Conservation (phyloP, 2,797 vertebrate genomes). For the Rhynchonycteris naso region DNA sequence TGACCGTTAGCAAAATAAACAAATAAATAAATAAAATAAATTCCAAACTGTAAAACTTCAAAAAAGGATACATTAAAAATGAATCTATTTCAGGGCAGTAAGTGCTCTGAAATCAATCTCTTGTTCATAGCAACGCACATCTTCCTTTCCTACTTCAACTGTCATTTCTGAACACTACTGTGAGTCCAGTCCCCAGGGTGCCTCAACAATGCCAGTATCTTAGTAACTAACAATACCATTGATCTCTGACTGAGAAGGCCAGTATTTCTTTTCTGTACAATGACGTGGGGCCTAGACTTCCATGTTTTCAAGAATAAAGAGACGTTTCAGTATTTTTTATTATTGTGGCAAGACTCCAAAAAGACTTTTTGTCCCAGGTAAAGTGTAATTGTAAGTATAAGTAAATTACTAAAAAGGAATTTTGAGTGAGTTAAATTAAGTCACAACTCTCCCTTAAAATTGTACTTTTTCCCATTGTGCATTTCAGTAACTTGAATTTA, state of each 20-base stretch:
- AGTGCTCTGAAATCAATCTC: neutral
- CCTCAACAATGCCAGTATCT: neutral
- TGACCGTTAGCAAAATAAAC: conserved; percentile 3
- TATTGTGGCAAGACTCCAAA: neutral
- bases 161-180: neutral
- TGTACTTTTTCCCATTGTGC: neutral
- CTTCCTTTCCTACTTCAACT: neutral
- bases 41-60: neutral
- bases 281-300: neutral
- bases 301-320: conserved; percentile 12
- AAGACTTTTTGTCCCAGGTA: neutral
- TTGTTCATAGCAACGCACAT: neutral
- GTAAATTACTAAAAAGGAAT: neutral
- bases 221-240: neutral
- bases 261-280: neutral
- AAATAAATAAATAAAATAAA: neutral
- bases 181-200: no score
- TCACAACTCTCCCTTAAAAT: neutral
- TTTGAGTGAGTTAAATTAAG: conserved; percentile 22
- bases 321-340: neutral
- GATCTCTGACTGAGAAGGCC: neutral
- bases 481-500: neutral
- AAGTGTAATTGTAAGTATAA: neutral
- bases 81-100: neutral
- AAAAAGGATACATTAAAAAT: neutral